phyloP scores from a whole-genome alignment of 2,113 vertebrate species.

The Thymallus thymallus region DNA sequence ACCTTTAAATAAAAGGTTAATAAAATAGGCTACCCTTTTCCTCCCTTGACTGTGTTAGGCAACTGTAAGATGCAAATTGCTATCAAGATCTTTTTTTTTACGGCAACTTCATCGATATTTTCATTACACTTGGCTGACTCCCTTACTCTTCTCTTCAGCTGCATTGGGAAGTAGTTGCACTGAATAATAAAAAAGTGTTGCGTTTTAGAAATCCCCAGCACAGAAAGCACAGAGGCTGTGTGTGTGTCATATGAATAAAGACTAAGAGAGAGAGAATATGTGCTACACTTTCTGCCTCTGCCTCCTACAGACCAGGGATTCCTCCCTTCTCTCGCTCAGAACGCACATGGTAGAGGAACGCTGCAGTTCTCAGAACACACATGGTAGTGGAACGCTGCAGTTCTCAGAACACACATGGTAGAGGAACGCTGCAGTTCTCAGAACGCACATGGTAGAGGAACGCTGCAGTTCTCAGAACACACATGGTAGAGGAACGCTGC shows the following conservation, averaged over 20 bases:
- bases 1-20: constrained; percentile 9
- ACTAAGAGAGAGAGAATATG: constrained; percentile 41
- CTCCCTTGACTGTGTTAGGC: neutral
- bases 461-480: constrained; percentile 71
- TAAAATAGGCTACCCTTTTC: constrained; percentile 6
- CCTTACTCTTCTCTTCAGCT: too few relatives aligned
- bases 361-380: constrained; percentile 71
- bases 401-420: constrained; percentile 68
- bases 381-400: constrained; percentile 72
- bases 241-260: constrained; percentile 53
- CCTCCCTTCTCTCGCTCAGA: constrained; percentile 63
- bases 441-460: constrained; percentile 68
- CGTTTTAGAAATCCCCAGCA: constrained; percentile 46
- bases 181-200: constrained; percentile 64
- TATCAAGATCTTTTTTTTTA: too few relatives aligned
- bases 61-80: too few relatives aligned
- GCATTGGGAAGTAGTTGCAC: constrained; percentile 50
- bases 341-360: constrained; percentile 69
- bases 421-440: constrained; percentile 71
- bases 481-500: constrained; percentile 71
- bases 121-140: too few relatives aligned
- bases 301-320: constrained; percentile 59
- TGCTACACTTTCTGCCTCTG: constrained; percentile 54
- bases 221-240: constrained; percentile 47
- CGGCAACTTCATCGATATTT: too few relatives aligned